Conservation (phyloP, 2,797 vertebrate genomes). For the Microtus agrestis region DNA sequence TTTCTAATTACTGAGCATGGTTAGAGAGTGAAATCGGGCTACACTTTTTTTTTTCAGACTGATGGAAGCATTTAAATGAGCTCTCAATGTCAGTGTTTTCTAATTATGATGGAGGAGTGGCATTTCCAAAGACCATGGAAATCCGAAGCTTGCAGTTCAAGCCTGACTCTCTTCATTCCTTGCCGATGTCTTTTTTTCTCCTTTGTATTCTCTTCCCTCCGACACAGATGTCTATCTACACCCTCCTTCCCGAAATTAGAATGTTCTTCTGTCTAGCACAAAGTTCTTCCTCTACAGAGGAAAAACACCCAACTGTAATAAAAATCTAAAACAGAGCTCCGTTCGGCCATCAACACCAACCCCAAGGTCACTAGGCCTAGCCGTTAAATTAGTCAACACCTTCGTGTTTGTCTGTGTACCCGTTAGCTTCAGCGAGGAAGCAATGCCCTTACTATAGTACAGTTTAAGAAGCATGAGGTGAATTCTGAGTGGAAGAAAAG, state of each 20-base stretch:
- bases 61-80: slow-evolving; percentile 76
- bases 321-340: background rate
- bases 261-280: background rate
- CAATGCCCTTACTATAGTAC: background rate
- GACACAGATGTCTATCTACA: slow-evolving; percentile 1
- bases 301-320: background rate
- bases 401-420: background rate
- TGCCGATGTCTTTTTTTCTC: slow-evolving; percentile 33
- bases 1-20: slow-evolving; percentile 81
- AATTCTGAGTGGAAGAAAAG: slow-evolving; percentile 3
- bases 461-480: background rate
- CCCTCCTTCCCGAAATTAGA: background rate
- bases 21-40: slow-evolving; percentile 70
- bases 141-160: slow-evolving; percentile 65
- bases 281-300: slow-evolving; percentile 47
- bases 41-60: slow-evolving; percentile 40
- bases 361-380: background rate
- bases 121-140: slow-evolving; percentile 50
- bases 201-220: background rate
- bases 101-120: slow-evolving; percentile 73
- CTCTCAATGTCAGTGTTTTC: slow-evolving; percentile 75
- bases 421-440: background rate
- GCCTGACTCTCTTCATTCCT: slow-evolving; percentile 35
- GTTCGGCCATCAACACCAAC: background rate
- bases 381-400: background rate